Evolutionary conservation across 2,797 vertebrate species (phyloP), one percentile per base, ranked within the genome.

Genomic region (Dryobates pubescens): DNA sequence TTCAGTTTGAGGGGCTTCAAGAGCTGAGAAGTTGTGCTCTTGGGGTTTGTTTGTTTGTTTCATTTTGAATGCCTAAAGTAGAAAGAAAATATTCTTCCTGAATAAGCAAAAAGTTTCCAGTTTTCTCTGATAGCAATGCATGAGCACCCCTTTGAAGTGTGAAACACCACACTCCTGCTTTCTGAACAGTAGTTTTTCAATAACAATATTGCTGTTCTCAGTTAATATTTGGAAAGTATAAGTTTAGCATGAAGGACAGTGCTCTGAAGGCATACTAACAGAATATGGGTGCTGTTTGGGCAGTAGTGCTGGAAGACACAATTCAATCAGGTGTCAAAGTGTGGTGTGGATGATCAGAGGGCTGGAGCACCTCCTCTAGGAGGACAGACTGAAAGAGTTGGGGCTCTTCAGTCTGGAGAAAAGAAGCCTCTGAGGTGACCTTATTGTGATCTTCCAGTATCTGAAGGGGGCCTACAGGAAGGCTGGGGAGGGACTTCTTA

Each of bases 261-360:
- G 18, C 14, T 58, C 14, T 45, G 11, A 85, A 74, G 27, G 22
- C 13, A 26, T 0, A 3, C 7, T 49, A 65, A 76, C 12, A 63
- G 79, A 30, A 10, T 1, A 4, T 29, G 54, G 0, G 0, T 47
- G 5, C 64, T 38, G 9, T 57, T 68, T 51, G 29, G 12, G 17
- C 7, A 72, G 10, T 34, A 70, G 76, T 41, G 18, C 54, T 83
- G 72, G 49, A 10, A 67, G 17, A 53, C 4, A 18, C 13, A 63
- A 9, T 19, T 73, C 17, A 61, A 73, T 64, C 27, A 32, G n/a
- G 22, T 58, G 15, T 77, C 19, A 54, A 58, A 77, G 85, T 45
- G 24, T 47, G 58, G 18, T 53, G 7, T 36, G 26, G 29, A 47
- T 58, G 51, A 38, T 13, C 12, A 13, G 38, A 38, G 38, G 38